Evolutionary conservation across 2,113 vertebrate species (phyloP), one percentile per base, ranked within the genome.

Genomic region (Lonchura striata): DNA sequence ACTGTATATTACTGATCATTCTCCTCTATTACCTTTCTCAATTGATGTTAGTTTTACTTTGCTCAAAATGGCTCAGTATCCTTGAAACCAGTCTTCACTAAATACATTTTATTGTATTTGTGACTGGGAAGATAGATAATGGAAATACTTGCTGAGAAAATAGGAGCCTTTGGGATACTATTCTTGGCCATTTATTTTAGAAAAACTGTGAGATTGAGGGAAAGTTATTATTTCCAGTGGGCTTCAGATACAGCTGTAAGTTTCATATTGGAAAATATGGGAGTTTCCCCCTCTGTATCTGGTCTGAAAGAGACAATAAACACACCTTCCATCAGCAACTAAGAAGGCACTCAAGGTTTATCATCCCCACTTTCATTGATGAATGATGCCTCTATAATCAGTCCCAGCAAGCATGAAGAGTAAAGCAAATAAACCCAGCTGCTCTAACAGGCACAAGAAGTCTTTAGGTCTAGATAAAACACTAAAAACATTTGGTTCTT

Each of bases 131-230:
- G 59, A 80, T 5, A 50, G 54, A 54, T 28, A 85, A 54, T 24
- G 81, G 31, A 94, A 94, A 91, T 41, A 52, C 11, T 74, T 93
- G 19, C 39, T 70, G 71, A 86, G 59, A 86, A 94, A 88, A 93
- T 57, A 23, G 46, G 13, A 72, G 31, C 11, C 56, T 92, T 75
- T 79, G 82, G 82, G 42, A 42, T 70, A 50, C 25, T 69, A 31
- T 42, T 87, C 33, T 84, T 74, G 50, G 57, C 10, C 42, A 74
- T 82, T 75, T 94, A 53, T 90, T 82, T 94, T 54, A 80, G 66
- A 87, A 94, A 91, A 85, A 44, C 41, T 42, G 4, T 77, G 70
- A 82, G 23, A 78, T 71, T 8, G 15, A 84, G 39, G 28, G 35
- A 56, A 87, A 63, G 19, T 31, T 46, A 66, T 42, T 71, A 50